phyloP scores from a whole-genome alignment of 2,797 vertebrate genomes.

The Monodelphis domestica region DNA sequence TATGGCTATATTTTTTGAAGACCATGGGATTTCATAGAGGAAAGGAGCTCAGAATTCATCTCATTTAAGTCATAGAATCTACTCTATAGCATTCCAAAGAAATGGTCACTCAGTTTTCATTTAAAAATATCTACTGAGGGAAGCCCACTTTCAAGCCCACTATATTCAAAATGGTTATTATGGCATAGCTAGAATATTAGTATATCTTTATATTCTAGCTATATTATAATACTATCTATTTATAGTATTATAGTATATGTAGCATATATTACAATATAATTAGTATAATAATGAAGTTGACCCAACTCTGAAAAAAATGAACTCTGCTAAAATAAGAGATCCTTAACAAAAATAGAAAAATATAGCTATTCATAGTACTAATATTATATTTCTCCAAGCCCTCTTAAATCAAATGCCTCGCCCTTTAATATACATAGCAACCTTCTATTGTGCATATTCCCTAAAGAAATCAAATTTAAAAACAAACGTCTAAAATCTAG shows the following conservation, averaged over 20 bases:
- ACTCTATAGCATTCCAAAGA: neutral
- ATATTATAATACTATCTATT: too few species aligned
- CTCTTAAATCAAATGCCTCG: neutral
- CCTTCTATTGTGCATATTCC: neutral
- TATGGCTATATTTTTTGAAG: neutral
- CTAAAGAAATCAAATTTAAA: neutral
- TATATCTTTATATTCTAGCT: too few species aligned
- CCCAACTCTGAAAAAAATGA: neutral
- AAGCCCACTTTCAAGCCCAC: neutral
- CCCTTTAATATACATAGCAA: neutral
- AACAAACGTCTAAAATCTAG: neutral
- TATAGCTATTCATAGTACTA: neutral
- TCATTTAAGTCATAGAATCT: neutral
- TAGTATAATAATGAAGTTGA: neutral
- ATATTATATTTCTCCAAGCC: neutral
- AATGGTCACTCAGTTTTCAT: neutral
- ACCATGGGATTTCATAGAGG: neutral
- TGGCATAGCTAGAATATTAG: too few species aligned
- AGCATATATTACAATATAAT: too few species aligned
- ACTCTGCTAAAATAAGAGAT: neutral
- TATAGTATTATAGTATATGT: too few species aligned
- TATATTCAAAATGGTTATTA: neutral
- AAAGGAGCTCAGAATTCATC: neutral
- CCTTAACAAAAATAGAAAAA: constrained; percentile 24
- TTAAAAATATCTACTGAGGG: neutral